Percentiles rank a stretch among this genome's conserved stretches.
These are phyloP conservation scores for Altica lythri DNA, from an alignment of 2,888 invertebrate species.

Conservation along the genomic window DNA sequence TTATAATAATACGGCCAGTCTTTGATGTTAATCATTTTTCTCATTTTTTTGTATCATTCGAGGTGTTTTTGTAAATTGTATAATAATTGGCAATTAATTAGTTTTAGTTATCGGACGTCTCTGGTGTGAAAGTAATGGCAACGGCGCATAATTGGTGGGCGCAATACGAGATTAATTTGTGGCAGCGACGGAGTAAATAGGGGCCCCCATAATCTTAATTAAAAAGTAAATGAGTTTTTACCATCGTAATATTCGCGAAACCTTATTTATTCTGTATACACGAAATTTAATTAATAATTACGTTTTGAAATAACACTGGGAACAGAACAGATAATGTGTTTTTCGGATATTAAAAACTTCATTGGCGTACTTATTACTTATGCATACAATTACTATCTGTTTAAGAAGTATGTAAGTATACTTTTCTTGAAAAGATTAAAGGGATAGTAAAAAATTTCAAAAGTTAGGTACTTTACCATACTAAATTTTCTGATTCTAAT, in stretches of 20 bases:
- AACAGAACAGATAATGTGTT: slow-evolving; percentile 41
- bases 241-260: slow-evolving; percentile 44
- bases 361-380: slow-evolving; percentile 12
- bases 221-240: slow-evolving; percentile 50
- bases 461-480: too few species aligned
- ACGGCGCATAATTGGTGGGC: slow-evolving; percentile 36
- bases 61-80: too few species aligned
- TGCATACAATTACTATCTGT: too few species aligned
- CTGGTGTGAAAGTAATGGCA: slow-evolving; percentile 7
- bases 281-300: slow-evolving; percentile 46
- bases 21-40: too few species aligned
- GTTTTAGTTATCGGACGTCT: background rate
- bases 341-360: slow-evolving; percentile 13
- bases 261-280: slow-evolving; percentile 44
- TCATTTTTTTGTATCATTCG: too few species aligned
- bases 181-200: slow-evolving; percentile 44
- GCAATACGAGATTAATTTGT: slow-evolving; percentile 44
- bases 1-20: too few species aligned
- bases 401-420: too few species aligned
- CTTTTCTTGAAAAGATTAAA: too few species aligned
- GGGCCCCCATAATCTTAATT: slow-evolving; percentile 48
- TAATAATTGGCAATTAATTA: too few species aligned
- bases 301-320: slow-evolving; percentile 42
- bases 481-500: too few species aligned
- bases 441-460: too few species aligned